Conservation (phyloP, 2,888 invertebrate species). For the Scrobipalpa atriplicella region DNA sequence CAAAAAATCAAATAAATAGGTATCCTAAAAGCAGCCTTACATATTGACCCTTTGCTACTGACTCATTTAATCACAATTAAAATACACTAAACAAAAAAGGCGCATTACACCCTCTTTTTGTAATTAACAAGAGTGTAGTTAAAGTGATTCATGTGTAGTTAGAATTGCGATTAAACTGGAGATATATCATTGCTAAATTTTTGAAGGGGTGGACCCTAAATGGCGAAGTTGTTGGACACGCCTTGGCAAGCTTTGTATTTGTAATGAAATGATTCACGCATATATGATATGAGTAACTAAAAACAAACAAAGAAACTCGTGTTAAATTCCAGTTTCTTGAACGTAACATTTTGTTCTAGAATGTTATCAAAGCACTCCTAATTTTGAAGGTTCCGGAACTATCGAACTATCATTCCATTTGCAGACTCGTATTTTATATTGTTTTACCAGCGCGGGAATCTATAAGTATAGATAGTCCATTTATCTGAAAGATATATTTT, state of each 20-base stretch:
- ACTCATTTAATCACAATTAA: slow-evolving; percentile 12
- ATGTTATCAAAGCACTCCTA: too few relatives aligned
- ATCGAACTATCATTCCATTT: too few relatives aligned
- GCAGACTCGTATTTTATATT: too few relatives aligned
- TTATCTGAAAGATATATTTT: too few relatives aligned
- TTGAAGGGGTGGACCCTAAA: slow-evolving; percentile 34
- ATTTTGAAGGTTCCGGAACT: too few relatives aligned
- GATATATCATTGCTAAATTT: slow-evolving; percentile 41
- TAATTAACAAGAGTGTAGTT: slow-evolving; percentile 28
- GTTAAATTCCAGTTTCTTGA: too few relatives aligned
- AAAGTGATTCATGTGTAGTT: slow-evolving; percentile 42
- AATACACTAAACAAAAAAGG: slow-evolving; percentile 16
- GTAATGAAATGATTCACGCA: slow-evolving; percentile 37
- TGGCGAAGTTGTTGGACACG: slow-evolving; percentile 6
- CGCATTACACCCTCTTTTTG: slow-evolving; percentile 17
- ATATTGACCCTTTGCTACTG: slow-evolving; percentile 7
- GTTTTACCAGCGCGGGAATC: too few relatives aligned
- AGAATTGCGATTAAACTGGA: slow-evolving; percentile 46
- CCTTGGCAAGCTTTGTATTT: slow-evolving; percentile 22
- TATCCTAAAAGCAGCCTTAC: too few relatives aligned
- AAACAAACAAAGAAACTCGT: too few relatives aligned
- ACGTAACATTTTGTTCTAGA: too few relatives aligned
- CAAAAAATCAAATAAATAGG: too few relatives aligned
- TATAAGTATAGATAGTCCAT: too few relatives aligned
- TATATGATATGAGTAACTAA: slow-evolving; percentile 41